Base-by-base conservation (phyloP, 2,113 vertebrate species). In the Chunga burmeisteri region DNA sequence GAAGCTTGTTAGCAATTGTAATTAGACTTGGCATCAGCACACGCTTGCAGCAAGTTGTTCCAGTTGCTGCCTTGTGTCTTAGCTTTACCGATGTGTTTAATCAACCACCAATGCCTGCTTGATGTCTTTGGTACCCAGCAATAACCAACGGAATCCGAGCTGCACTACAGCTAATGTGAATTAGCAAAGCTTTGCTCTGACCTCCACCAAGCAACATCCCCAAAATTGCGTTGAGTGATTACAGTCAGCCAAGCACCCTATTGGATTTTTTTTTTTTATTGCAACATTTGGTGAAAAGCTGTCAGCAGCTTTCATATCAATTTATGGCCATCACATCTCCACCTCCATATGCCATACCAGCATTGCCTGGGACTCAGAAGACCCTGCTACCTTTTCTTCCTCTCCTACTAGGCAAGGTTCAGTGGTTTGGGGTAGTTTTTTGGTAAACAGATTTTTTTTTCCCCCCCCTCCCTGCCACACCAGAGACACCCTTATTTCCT, bases 61-160 rank as follows among this genome's bases (percentile, higher is more conserved):
- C 23, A n/a, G 40, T 25, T 49, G 6, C 68, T 65, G 27, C 44
- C 29, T 49, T 5, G 14, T 8, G 21, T 29, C 47, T 71, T n/a
- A 22, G 38, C 34, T 79, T 82, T 32, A 5, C 36, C 0, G 2
- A 26, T 0, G 0, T 13, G 27, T 65, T 59, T 53, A 74, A 70
- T 49, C 55, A 22, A 8, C 61, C n/a, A 23, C 36, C 34, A 21
- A 16, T 7, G 18, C 36, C 65, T 6, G 16, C 63, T 1, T 40
- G 44, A 88, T 49, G 27, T 42, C 44, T 61, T 67, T 32, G 34
- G 53, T 53, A 30, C 13, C 42, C 44, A 46, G 27, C 20, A 56
- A 52, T 46, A 74, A 52, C 34, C 42, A 46, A 21, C 4, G 9
- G 42, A 9, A 52, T 50, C 30, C 1, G 3, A 81, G 68, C 44